Base-by-base conservation (phyloP, 1,140 invertebrate species). In the Diabrotica virgifera region DNA sequence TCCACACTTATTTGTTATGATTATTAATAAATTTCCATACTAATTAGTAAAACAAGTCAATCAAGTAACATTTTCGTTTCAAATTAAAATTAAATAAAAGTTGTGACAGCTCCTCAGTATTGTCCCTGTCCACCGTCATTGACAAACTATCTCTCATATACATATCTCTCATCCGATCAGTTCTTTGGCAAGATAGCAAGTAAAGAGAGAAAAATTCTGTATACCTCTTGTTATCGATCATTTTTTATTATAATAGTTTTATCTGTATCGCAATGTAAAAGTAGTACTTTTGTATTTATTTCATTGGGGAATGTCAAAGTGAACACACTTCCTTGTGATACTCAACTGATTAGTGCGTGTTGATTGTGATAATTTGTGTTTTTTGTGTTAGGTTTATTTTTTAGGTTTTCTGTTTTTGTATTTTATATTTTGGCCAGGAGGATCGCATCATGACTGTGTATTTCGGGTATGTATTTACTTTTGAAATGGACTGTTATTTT, bases 381-480 rank as follows among this genome's bases (percentile, higher is more conserved):
- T 40, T 37, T 36, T 12, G 5, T 11, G 24, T 24, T 24, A 24
- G 24, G 4, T 24, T 24, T 24, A 24, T 58, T 58, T 58, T 58
- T 58, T 36, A 58, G 56, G 35, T 58, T 58, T 58, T 12, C 5
- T 14, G 10, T 54, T 54, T 14, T 9, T 12, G 14, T 54, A n/a
- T 51, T 51, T 56, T 14, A 11, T 36, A 10, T 56, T 56, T 56
- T 56, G 36, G 24, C 56, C 36, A 0, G 36, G 56, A 58, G 56
- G 56, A 40, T 5, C 37, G 37, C 56, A 58, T 6, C 2, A 58
- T 58, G 56, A 40, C 56, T 35, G n/a, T 40, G 35, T 58, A 58
- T 40, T 7, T 58, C n/a, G 56, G 56, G 56, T 58, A 58, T 36
- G 56, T 58, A 58, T 6, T 14, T 56, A 14, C n/a, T 52, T 52